Conservation (phyloP, 2,113 vertebrate species). For the Cryptomyrus ogoouensis region DNA sequence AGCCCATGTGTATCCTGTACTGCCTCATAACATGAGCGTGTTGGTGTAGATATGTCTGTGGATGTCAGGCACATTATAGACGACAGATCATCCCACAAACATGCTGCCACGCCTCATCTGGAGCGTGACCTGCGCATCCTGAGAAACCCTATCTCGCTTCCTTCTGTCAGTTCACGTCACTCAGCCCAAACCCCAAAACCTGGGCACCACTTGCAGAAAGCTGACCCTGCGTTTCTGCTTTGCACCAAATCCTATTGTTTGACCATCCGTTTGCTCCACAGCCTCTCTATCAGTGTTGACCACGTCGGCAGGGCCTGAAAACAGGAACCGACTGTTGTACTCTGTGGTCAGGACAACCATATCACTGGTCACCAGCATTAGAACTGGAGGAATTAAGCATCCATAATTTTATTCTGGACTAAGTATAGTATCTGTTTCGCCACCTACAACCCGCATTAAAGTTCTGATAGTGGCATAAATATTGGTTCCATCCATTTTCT, state of each 20-base stretch:
- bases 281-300: background rate
- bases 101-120: background rate
- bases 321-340: background rate
- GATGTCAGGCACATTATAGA: background rate
- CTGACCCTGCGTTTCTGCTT: background rate
- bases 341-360: background rate
- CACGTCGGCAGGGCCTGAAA: background rate
- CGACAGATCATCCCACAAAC: background rate
- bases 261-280: background rate
- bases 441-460: background rate
- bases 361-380: background rate
- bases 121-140: background rate
- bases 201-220: background rate
- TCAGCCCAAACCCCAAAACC: background rate
- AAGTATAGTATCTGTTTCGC: background rate
- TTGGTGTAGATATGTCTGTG: background rate
- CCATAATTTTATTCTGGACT: background rate
- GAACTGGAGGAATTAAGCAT: background rate
- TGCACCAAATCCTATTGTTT: background rate
- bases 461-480: background rate
- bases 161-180: background rate
- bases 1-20: background rate
- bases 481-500: background rate
- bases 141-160: slow-evolving; percentile 1
- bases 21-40: background rate